Percentiles rank a stretch among this genome's conserved stretches.
phyloP scores from a whole-genome alignment of 2,888 invertebrate genomes.

The Stegophylla sp. region DNA sequence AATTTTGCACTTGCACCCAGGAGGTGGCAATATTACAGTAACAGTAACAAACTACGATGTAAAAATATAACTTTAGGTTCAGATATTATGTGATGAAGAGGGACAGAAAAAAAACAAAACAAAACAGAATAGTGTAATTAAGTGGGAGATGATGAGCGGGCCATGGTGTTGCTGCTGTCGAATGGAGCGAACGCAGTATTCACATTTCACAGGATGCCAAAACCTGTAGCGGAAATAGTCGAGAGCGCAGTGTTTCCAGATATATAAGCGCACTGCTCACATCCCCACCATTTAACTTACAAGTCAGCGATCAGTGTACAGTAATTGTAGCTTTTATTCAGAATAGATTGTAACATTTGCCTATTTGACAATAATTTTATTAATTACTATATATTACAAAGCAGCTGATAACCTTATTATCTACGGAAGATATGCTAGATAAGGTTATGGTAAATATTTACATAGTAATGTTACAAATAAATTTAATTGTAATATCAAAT shows the following conservation, averaged over 20 bases:
- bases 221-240: constrained; percentile 45
- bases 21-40: not conserved
- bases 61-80: constrained; percentile 38
- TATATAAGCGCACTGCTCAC: not conserved
- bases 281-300: too few species aligned
- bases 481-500: too few species aligned
- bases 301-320: too few species aligned
- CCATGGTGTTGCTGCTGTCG: not conserved
- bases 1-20: not conserved
- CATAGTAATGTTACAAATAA: too few species aligned
- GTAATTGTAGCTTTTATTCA: too few species aligned
- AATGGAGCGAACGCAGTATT: not conserved
- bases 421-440: too few species aligned
- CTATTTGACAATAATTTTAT: too few species aligned
- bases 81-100: constrained; percentile 13
- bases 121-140: not conserved
- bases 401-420: too few species aligned
- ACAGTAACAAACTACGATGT: not conserved
- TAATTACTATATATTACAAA: too few species aligned
- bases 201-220: constrained; percentile 57
- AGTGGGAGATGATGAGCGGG: not conserved
- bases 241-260: constrained; percentile 41
- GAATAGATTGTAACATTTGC: too few species aligned
- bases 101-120: not conserved
- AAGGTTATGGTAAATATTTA: too few species aligned